phyloP scores from a whole-genome alignment of 2,113 vertebrate species.

The Corythaixoides concolor region DNA sequence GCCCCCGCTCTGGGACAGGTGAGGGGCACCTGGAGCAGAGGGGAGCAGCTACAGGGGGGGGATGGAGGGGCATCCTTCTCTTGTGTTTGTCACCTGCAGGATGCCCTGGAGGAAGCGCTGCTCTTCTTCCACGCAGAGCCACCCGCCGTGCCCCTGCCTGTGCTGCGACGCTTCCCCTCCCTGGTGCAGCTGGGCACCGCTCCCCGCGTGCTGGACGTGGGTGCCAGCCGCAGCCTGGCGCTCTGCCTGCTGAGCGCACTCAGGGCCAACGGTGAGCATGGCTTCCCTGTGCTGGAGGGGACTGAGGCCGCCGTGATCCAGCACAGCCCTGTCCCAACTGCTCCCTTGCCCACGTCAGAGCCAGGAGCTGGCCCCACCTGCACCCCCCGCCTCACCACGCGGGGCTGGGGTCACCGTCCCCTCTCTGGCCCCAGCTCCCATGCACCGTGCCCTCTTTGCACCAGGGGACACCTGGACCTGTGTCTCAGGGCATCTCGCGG shows the following conservation, averaged over 20 bases:
- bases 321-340: fast-evolving
- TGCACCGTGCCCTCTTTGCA: neutral
- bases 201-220: slow-evolving; percentile 78
- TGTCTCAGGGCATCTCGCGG: neutral
- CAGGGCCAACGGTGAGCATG: slow-evolving; percentile 79
- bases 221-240: slow-evolving; percentile 79
- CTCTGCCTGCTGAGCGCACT: slow-evolving; percentile 79
- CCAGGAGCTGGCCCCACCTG: neutral
- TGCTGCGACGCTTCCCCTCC: slow-evolving; percentile 85
- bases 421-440: neutral
- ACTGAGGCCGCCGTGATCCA: neutral
- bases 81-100: slow-evolving; percentile 52
- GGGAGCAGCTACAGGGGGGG: fast-evolving
- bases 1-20: slow-evolving; percentile 22
- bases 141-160: slow-evolving; percentile 78
- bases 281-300: fast-evolving
- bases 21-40: neutral
- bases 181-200: slow-evolving; percentile 81
- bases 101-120: slow-evolving; percentile 63
- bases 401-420: neutral
- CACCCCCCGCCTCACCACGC: neutral
- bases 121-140: slow-evolving; percentile 78
- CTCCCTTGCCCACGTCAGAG: neutral
- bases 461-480: fast-evolving
- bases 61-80: neutral